Base-by-base conservation (phyloP, 1,140 invertebrate genomes). In the Musca domestica region DNA sequence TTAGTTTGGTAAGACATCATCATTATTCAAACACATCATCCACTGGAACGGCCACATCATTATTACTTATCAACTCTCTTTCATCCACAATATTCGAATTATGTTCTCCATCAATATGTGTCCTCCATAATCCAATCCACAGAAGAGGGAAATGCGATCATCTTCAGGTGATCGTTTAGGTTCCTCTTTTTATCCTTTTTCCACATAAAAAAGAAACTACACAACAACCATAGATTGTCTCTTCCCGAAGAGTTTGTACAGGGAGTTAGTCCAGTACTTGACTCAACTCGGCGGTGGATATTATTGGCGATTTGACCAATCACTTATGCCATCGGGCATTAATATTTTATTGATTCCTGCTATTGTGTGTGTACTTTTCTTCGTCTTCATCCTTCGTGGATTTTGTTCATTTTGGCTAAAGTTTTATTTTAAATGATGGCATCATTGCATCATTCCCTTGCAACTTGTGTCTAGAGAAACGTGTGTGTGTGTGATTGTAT, bases 301-400 rank as follows among this genome's bases (percentile, higher is more conserved):
- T 22, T 68, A 64, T 64, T 64, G 61, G 30, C 64, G 47, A 61
- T 65, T 64, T 64, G 61, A 69, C 68, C 68, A 69, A 69, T 69
- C 68, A 69, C 68, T 69, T 69, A 41, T 46, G 68, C 68, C 58
- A 69, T 69, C 68, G 68, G 68, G 68, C 68, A 69, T 69, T 69
- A 64, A 69, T 69, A 69, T 69, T 69, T 69, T 69, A 69, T 69
- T 69, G 64, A 69, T 69, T 69, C 67, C 64, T 56, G 17, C 27
- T 19, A 41, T 41, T 41, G 34, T 41, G 34, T 41, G 10, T 41
- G 12, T 41, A 10, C 12, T 5, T 10, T 41, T 41, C 5, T 41
- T 41, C 34, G 12, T 41, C 34, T 5, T 41, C 34, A 5, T 41
- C 4, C 34, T 41, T 10, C 2, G 34, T 12, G 10, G 34, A 41